Evolutionary conservation across 2,888 invertebrate species (phyloP).

Genomic region (Plagodis dolabraria): DNA sequence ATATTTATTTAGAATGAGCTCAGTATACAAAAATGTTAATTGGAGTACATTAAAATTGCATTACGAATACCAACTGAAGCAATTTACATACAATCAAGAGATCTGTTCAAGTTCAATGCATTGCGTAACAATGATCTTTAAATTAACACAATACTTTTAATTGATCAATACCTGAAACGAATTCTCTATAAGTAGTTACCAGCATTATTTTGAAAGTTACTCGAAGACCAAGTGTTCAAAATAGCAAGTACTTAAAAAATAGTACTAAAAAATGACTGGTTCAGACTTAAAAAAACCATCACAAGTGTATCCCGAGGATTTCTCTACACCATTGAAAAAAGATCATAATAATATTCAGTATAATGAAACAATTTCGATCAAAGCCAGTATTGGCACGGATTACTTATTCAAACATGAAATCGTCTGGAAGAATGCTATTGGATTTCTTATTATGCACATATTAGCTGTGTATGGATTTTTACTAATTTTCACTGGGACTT

Average conservation of each 20-base stretch:
- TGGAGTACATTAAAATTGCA: no score
- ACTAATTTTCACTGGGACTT: slow-evolving; percentile 47
- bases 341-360: neutral
- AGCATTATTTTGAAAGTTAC: slow-evolving; percentile 1
- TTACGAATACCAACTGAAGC: neutral
- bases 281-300: slow-evolving; percentile 1
- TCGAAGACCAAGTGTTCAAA: neutral
- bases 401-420: slow-evolving; percentile 73
- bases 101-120: slow-evolving; percentile 7
- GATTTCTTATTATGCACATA: slow-evolving; percentile 84
- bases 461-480: slow-evolving; percentile 75
- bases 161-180: slow-evolving; percentile 3
- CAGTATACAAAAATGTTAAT: no score
- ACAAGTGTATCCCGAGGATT: neutral
- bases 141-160: slow-evolving; percentile 2
- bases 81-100: slow-evolving; percentile 14
- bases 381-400: slow-evolving; percentile 54
- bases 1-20: no score
- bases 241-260: no score
- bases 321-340: slow-evolving; percentile 2
- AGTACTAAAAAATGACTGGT: slow-evolving; percentile 16
- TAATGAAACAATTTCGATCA: slow-evolving; percentile 3
- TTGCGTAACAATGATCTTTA: slow-evolving; percentile 4
- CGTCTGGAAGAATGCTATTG: slow-evolving; percentile 87
- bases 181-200: neutral